Conservation (phyloP, 2,797 vertebrate species). For the Oryzias dopingdopingensis region DNA sequence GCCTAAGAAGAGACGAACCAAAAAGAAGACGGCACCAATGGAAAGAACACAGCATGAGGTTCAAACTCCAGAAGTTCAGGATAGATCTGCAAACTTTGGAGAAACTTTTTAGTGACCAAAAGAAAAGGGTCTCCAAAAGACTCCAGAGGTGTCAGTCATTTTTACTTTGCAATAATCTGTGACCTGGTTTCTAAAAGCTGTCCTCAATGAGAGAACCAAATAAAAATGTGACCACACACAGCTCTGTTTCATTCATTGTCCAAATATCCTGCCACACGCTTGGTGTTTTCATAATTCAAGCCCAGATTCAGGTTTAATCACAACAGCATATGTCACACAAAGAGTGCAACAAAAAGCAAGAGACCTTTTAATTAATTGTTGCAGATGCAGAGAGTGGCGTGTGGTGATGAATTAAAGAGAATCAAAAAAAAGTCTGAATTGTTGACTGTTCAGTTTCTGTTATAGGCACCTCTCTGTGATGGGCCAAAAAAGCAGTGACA, state of each 20-base stretch:
- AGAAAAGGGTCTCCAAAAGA: slow-evolving; percentile 35
- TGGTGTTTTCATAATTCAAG: slow-evolving; percentile 26
- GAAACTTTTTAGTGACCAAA: slow-evolving; percentile 43
- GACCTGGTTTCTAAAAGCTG: slow-evolving; percentile 51
- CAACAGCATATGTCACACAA: slow-evolving; percentile 3
- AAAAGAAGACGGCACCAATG: slow-evolving; percentile 30
- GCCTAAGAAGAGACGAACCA: slow-evolving; percentile 33
- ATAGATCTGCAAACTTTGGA: slow-evolving; percentile 58
- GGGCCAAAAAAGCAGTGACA: slow-evolving; percentile 15
- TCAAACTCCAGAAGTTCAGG: slow-evolving; percentile 39
- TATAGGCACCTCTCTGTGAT: slow-evolving; percentile 17
- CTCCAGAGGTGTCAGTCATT: slow-evolving; percentile 54
- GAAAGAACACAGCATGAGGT: slow-evolving; percentile 21
- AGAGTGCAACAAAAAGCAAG: slow-evolving; percentile 19
- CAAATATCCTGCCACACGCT: slow-evolving; percentile 27
- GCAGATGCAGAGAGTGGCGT: slow-evolving; percentile 18
- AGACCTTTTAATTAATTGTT: slow-evolving; percentile 1
- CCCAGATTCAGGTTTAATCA: slow-evolving; percentile 22
- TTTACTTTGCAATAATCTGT: slow-evolving; percentile 41
- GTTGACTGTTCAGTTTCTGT: slow-evolving; percentile 17
- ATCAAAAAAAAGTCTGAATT: slow-evolving; percentile 31
- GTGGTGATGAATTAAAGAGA: slow-evolving; percentile 23
- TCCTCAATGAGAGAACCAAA: slow-evolving; percentile 35
- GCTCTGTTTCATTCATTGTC: slow-evolving; percentile 47
- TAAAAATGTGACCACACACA: slow-evolving; percentile 41